A percentile compares a stretch with the other conserved stretches of the same genome.
phyloP scores from a whole-genome alignment of 2,113 vertebrate genomes.

The Felis chaus region DNA sequence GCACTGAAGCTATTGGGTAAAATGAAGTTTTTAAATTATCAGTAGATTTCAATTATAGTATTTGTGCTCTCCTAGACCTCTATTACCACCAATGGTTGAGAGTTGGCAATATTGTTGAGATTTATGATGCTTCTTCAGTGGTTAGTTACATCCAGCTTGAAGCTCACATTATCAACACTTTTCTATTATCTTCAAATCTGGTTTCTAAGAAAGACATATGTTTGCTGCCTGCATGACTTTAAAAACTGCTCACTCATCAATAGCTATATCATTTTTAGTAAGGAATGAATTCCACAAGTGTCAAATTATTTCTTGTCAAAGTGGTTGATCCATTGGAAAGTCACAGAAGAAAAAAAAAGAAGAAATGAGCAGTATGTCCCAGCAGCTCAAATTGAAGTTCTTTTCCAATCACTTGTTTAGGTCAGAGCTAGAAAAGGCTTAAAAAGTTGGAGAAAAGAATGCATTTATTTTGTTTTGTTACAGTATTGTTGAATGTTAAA shows the following conservation, averaged over 20 bases:
- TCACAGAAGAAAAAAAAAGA: slow-evolving; percentile 47
- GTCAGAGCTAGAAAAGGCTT: not conserved
- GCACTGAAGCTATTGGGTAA: slow-evolving; percentile 39
- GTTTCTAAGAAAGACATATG: slow-evolving; percentile 32
- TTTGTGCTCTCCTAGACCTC: slow-evolving; percentile 69
- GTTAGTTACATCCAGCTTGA: not conserved
- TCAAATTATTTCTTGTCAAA: slow-evolving; percentile 73
- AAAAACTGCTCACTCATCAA: slow-evolving; percentile 76
- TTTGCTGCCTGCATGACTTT: slow-evolving; percentile 67
- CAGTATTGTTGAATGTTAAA: not conserved
- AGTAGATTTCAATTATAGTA: slow-evolving; percentile 67
- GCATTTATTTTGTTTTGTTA: not conserved
- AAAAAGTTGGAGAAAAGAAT: not conserved
- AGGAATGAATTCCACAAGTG: slow-evolving; percentile 60
- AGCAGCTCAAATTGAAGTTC: not conserved
- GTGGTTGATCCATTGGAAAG: slow-evolving; percentile 65
- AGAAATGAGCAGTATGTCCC: slow-evolving; percentile 51
- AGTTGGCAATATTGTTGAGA: slow-evolving; percentile 20
- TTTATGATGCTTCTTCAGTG: slow-evolving; percentile 44
- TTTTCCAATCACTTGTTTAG: slow-evolving; percentile 55
- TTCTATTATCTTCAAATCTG: slow-evolving; percentile 62
- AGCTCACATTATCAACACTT: not conserved
- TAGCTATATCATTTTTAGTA: slow-evolving; percentile 51
- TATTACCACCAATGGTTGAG: slow-evolving; percentile 46
- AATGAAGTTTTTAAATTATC: slow-evolving; percentile 69